phyloP scores from a whole-genome alignment of 1,140 invertebrate genomes.

The Oreohelix idahoensis region DNA sequence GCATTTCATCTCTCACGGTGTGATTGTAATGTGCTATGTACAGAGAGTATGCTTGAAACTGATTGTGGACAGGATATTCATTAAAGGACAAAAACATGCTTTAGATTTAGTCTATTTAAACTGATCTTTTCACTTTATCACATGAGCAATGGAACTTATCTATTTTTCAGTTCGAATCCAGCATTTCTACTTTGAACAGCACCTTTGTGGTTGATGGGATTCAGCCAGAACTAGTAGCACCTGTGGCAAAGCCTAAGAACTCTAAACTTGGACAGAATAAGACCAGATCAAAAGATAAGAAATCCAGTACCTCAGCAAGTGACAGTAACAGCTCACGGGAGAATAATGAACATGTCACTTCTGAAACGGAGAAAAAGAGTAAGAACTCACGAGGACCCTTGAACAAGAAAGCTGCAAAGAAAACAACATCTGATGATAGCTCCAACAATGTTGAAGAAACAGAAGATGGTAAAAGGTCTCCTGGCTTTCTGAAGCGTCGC shows the following conservation, averaged over 20 bases:
- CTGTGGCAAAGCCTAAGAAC: neutral
- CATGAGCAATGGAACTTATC: too few relatives aligned
- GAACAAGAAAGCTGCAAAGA: constrained; percentile 3
- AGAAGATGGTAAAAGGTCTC: neutral
- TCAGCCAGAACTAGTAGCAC: neutral
- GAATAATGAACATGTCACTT: neutral
- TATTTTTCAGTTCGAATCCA: constrained; percentile 1
- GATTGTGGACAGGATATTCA: too few relatives aligned
- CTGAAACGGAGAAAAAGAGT: neutral
- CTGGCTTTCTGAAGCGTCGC: constrained; percentile 26
- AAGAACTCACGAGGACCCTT: neutral
- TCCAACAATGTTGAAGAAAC: neutral
- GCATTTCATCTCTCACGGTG: too few relatives aligned
- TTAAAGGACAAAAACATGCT: too few relatives aligned
- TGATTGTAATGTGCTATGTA: too few relatives aligned
- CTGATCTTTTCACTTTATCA: too few relatives aligned
- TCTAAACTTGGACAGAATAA: neutral
- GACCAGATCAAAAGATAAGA: constrained; percentile 1
- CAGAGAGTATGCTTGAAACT: too few relatives aligned
- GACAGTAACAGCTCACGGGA: constrained; percentile 1
- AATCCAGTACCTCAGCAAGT: neutral
- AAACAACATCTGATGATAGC: neutral
- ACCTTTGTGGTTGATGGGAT: constrained; percentile 31
- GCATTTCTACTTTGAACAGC: neutral
- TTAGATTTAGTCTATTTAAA: too few relatives aligned